Base-by-base conservation (phyloP, 1,140 invertebrate genomes). In the Drosophila arizonae region DNA sequence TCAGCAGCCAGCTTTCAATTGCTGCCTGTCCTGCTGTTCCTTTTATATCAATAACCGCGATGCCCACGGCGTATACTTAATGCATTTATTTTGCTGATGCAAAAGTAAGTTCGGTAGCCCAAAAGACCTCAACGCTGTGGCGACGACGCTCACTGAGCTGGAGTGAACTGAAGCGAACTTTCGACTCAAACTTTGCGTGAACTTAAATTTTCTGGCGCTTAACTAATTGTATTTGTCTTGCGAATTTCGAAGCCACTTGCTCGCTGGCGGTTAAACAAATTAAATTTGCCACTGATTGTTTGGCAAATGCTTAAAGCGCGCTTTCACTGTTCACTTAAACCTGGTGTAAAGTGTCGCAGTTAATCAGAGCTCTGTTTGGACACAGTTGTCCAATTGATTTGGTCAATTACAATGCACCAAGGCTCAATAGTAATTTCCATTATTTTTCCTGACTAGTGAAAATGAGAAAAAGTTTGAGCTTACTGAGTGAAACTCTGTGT, bases 141-240 rank as follows among this genome's bases (percentile, higher is more conserved):
- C 24, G 39, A n/a, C 21, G 30, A 8, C 5, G 5, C 28, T 30
- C 28, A 21, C 10, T 30, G 21, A 24, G 2, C 21, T 24, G 21
- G 2, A 24, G 21, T 24, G 21, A 24, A 24, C 10, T 13, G 1
- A 8, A n/a, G 11, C 48, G 11, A 63, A 51, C 33, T 41, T 33
- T 10, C 9, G 48, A 46, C n/a, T 33, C 24, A 45, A 71, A 65
- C n/a, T 72, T 58, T 10, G 26, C 3, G 13, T 17, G 45, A 65
- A 57, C 52, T 64, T 24, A 8, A 46, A 48, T 55, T 39, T 51
- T 55, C 28, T n/a, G 21, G 60, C 66, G 60, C 65, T 72, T 48
- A 61, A 72, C 72, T 80, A 80, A 81, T 73, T 80, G 78, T 77
- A 67, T 77, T 81, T 81, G 28, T 26, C 48, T 68, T 54, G 24